A percentile compares a stretch with the other conserved stretches of the same genome.
Conservation (phyloP, 2,888 invertebrate genomes). For the Nemapogon koenigi region DNA sequence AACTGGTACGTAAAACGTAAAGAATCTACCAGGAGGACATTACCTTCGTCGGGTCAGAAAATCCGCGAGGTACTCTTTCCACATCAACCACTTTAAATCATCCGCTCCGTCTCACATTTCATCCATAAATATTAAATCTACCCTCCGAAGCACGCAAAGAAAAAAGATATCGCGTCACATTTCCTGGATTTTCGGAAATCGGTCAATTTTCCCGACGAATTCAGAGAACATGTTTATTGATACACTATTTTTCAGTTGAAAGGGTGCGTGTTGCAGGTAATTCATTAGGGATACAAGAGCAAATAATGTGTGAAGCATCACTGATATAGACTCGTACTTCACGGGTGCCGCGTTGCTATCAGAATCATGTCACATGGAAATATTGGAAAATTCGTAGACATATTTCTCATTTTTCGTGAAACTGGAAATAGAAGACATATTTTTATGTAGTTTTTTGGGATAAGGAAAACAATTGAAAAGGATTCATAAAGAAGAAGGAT, state of each 20-base stretch:
- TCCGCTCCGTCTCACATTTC: conserved; percentile 60
- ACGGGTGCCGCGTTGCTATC: too few species aligned
- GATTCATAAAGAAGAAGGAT: too few species aligned
- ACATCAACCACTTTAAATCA: conserved; percentile 63
- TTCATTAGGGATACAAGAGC: too few species aligned
- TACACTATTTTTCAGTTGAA: conserved; percentile 55
- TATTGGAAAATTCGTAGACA: too few species aligned
- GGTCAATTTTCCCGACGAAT: conserved; percentile 61
- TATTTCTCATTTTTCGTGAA: too few species aligned
- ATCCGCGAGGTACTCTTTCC: conserved; percentile 59
- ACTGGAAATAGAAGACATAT: too few species aligned
- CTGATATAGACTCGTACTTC: too few species aligned
- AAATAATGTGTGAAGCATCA: too few species aligned
- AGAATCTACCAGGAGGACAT: conserved; percentile 36
- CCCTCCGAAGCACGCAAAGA: conserved; percentile 48
- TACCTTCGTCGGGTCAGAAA: conserved; percentile 60
- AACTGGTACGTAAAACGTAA: conserved; percentile 57
- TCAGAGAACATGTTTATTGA: conserved; percentile 54
- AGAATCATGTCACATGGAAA: too few species aligned
- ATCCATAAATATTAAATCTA: conserved; percentile 64
- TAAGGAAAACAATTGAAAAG: too few species aligned
- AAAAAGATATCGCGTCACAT: conserved; percentile 53
- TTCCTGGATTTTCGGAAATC: conserved; percentile 56
- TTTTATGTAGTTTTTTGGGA: too few species aligned
- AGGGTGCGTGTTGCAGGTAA: too few species aligned